Conservation (phyloP, 2,113 vertebrate species). For the Xiphias gladius region DNA sequence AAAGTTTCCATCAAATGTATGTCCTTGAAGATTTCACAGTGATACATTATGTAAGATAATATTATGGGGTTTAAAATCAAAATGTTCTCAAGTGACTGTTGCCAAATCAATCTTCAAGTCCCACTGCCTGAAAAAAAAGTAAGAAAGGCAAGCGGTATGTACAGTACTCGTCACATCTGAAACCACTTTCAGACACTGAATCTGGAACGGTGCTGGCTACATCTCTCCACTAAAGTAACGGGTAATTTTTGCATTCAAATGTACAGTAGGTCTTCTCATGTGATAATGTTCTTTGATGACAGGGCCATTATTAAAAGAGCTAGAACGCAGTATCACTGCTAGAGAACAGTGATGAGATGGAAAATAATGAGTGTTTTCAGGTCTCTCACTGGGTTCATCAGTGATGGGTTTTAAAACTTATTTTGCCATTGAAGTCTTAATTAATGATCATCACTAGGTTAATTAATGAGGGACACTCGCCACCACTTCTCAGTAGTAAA, state of each 20-base stretch:
- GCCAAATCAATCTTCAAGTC: too few relatives aligned
- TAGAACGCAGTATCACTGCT: background rate
- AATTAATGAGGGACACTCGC: background rate
- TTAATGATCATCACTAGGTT: slow-evolving; percentile 16
- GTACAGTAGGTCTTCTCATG: background rate
- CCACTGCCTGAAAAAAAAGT: too few relatives aligned
- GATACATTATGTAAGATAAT: background rate
- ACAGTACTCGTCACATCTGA: background rate
- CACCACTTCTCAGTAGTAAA: slow-evolving; percentile 16
- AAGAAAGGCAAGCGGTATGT: background rate
- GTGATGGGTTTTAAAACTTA: slow-evolving; percentile 7
- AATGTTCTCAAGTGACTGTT: too few relatives aligned
- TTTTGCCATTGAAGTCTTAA: slow-evolving; percentile 6
- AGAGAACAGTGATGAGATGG: background rate
- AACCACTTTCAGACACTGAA: background rate
- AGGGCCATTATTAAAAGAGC: background rate
- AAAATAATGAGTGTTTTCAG: slow-evolving; percentile 2
- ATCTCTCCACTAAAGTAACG: background rate
- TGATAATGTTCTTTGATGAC: background rate
- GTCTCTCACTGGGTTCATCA: slow-evolving; percentile 26
- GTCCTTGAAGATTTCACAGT: background rate
- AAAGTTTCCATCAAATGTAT: background rate
- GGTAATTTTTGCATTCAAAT: background rate
- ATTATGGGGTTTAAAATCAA: background rate
- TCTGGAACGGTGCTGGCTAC: background rate